Evolutionary conservation across 2,888 invertebrate species (phyloP).

Genomic region (Beris morrisii): DNA sequence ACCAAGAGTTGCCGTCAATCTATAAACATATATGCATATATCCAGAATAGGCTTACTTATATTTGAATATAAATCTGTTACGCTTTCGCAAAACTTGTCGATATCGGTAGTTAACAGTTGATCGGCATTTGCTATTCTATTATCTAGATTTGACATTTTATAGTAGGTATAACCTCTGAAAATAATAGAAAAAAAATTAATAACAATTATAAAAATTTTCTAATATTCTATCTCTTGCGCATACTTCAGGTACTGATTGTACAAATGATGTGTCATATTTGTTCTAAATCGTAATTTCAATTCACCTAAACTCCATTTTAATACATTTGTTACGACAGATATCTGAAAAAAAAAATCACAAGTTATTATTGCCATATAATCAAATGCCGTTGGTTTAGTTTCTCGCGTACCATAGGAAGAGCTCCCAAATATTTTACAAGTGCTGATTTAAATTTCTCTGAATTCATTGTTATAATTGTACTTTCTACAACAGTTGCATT

Average conservation of each 20-base stretch:
- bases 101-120: slow-evolving; percentile 95
- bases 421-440: slow-evolving; percentile 78
- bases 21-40: slow-evolving; percentile 90
- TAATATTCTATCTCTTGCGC: slow-evolving; percentile 49
- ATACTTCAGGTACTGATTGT: slow-evolving; percentile 91
- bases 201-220: slow-evolving; percentile 22
- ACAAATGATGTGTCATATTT: slow-evolving; percentile 82
- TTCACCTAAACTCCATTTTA: slow-evolving; percentile 95
- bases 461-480: slow-evolving; percentile 89
- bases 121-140: slow-evolving; percentile 93
- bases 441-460: slow-evolving; percentile 71
- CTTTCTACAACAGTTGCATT: slow-evolving; percentile 93
- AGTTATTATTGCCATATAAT: not conserved
- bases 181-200: slow-evolving; percentile 20
- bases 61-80: slow-evolving; percentile 95
- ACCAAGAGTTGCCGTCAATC: slow-evolving; percentile 83
- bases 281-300: slow-evolving; percentile 88
- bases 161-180: slow-evolving; percentile 91
- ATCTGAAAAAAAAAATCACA: slow-evolving; percentile 65
- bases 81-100: slow-evolving; percentile 95
- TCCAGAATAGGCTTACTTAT: slow-evolving; percentile 94
- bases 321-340: slow-evolving; percentile 87
- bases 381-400: not conserved
- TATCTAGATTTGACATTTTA: slow-evolving; percentile 94
- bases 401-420: slow-evolving; percentile 77